Evolutionary conservation across 2,797 vertebrate species (phyloP).

Genomic region (Premnoplex brunnescens): DNA sequence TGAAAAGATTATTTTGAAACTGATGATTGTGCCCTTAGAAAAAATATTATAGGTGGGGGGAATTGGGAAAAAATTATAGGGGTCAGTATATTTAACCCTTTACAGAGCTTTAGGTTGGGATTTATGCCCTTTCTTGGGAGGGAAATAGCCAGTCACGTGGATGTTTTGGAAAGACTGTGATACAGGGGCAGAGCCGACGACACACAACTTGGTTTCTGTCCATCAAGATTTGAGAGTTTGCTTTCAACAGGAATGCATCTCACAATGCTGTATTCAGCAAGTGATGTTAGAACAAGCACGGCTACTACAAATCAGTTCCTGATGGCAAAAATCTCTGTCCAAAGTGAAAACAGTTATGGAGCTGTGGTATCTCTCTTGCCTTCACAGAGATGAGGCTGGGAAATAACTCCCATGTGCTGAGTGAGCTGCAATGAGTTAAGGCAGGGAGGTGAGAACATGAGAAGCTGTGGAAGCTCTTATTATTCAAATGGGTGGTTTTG

Average conservation of each 20-base stretch:
- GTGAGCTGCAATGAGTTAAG: not conserved
- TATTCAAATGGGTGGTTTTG: not conserved
- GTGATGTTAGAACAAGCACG: not conserved
- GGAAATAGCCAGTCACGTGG: not conserved
- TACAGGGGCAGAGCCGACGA: not conserved
- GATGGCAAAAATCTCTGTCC: not conserved
- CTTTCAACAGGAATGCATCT: not conserved
- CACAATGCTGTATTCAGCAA: not conserved
- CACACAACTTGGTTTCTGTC: accelerated
- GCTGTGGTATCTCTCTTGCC: accelerated
- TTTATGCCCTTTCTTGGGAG: not conserved
- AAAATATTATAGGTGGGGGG: not conserved
- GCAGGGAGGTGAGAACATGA: not conserved
- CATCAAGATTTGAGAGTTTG: not conserved
- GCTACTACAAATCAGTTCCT: not conserved
- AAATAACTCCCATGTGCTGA: not conserved
- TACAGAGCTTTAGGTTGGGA: not conserved
- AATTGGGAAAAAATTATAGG: not conserved
- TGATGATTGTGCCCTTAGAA: not conserved
- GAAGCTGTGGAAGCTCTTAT: not conserved
- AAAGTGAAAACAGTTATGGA: not conserved
- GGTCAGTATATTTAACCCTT: not conserved
- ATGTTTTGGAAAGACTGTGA: not conserved
- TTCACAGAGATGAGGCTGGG: not conserved
- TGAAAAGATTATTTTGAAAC: constrained; percentile 14